Base-by-base conservation (phyloP, 2,888 invertebrate genomes). In the Agrenia bidenticulata region DNA sequence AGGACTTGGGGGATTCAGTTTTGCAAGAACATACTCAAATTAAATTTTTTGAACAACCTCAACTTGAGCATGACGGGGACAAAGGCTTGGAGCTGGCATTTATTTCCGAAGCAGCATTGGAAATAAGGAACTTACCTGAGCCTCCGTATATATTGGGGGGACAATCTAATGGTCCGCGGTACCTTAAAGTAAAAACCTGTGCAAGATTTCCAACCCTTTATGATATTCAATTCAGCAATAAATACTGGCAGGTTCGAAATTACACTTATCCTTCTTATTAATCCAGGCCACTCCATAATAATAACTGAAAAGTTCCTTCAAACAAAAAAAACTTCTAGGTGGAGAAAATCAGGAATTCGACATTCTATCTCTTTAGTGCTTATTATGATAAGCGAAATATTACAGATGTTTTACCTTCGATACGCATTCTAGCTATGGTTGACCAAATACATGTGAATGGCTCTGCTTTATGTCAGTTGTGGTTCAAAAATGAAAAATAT, bases 1-100 rank as follows among this genome's bases (percentile, higher is more conserved):
- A n/a, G n/a, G n/a, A n/a, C n/a, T n/a, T n/a, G n/a, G n/a, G n/a
- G n/a, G n/a, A n/a, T n/a, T n/a, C n/a, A n/a, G n/a, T n/a, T n/a
- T n/a, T n/a, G n/a, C n/a, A n/a, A n/a, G n/a, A n/a, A n/a, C n/a
- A n/a, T n/a, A n/a, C n/a, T n/a, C n/a, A n/a, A n/a, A n/a, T n/a
- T n/a, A n/a, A n/a, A n/a, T n/a, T n/a, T n/a, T n/a, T n/a, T n/a
- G n/a, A n/a, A n/a, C n/a, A n/a, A n/a, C n/a, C n/a, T n/a, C n/a
- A n/a, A n/a, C n/a, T n/a, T n/a, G n/a, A n/a, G n/a, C n/a, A n/a
- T n/a, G n/a, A n/a, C n/a, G n/a, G n/a, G n/a, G n/a, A n/a, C n/a
- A n/a, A n/a, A n/a, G n/a, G n/a, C n/a, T n/a, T n/a, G n/a, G 89
- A 88, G 63, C 86, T 88, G 79, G 32, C 32, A 11, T 32, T 7